phyloP scores from a whole-genome alignment of 2,113 vertebrate genomes.

The Ptilonorhynchus violaceus region DNA sequence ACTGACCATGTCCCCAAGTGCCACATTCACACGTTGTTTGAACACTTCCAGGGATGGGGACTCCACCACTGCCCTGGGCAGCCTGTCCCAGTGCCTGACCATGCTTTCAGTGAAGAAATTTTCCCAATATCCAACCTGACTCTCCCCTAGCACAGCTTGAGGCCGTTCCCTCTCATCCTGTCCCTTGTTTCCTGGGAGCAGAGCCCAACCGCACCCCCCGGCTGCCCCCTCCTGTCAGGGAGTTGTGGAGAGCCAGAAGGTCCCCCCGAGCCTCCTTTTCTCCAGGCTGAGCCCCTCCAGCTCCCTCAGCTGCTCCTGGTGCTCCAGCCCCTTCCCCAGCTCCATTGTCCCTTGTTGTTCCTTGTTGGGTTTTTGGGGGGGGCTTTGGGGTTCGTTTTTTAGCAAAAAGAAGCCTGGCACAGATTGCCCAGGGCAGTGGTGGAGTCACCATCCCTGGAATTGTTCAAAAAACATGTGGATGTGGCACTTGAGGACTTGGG shows the following conservation, averaged over 20 bases:
- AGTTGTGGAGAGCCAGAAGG: not conserved
- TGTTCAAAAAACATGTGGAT: not conserved
- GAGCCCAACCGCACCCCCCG: accelerated
- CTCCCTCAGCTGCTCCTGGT: accelerated
- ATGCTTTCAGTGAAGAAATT: not conserved
- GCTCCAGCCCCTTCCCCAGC: not conserved
- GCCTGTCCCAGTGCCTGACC: accelerated
- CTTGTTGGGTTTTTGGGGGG: not conserved
- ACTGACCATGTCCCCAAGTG: not conserved
- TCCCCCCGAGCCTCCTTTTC: not conserved
- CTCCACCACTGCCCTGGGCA: not conserved
- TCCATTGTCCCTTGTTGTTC: not conserved
- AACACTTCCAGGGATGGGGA: not conserved
- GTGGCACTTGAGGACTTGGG: not conserved
- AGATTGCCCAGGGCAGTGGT: not conserved
- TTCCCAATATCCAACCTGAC: not conserved
- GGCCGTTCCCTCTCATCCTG: not conserved
- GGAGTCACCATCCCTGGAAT: not conserved
- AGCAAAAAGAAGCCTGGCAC: not conserved
- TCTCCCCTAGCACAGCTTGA: not conserved
- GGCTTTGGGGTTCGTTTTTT: not conserved
- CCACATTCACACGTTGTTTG: not conserved
- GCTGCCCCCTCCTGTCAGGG: not conserved
- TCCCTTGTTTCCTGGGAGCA: not conserved
- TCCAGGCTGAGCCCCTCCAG: not conserved